Base-by-base conservation (phyloP, 2,797 vertebrate species). In the Manis javanica region DNA sequence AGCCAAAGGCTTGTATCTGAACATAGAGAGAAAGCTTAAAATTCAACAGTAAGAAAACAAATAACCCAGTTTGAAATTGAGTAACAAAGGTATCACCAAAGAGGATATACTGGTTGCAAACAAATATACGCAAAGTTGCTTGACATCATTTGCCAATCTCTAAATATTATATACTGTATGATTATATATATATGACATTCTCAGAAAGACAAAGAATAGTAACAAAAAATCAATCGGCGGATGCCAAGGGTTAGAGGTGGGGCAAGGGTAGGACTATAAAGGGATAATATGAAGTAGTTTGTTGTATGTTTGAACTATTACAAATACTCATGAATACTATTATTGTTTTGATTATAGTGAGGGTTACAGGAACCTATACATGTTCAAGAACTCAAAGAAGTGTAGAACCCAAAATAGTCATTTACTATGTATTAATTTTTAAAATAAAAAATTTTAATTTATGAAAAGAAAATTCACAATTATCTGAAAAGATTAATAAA, bases 401-500 rank as follows among this genome's bases (percentile, higher is more conserved):
- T 82, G 31, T 2, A 39, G 59, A 59, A 51, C n/a, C 31, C 46
- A 26, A 61, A 53, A 55, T n/a, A 26, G 64, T 63, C 55, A 87
- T 51, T 49, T 78, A n/a, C n/a, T 39, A 61, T 15, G 29, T 78
- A 78, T 78, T 85, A 85, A 68, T 71, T 51, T 74, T 63, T 31
- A 7, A 15, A 63, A 37, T 55, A 37, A 31, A 81, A 61, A 61
- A 5, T 39, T 53, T 39, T 59, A 51, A 77, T 77, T 66, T 92
- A 79, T 57, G 77, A 87, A 93, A 84, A 53, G 24, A 74, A 84
- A 81, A 93, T 53, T 26, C 34, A 55, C 57, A 81, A 59, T 63
- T 71, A 71, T 61, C 66, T 81, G 34, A 87, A 87, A 87, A 72
- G 55, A 21, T 29, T 81, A 87, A 23, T 34, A 94, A 94, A 78